These are phyloP conservation scores for Nephrotoma guestfalica DNA, from an alignment of 2,888 invertebrate species.

Conservation along the genomic window DNA sequence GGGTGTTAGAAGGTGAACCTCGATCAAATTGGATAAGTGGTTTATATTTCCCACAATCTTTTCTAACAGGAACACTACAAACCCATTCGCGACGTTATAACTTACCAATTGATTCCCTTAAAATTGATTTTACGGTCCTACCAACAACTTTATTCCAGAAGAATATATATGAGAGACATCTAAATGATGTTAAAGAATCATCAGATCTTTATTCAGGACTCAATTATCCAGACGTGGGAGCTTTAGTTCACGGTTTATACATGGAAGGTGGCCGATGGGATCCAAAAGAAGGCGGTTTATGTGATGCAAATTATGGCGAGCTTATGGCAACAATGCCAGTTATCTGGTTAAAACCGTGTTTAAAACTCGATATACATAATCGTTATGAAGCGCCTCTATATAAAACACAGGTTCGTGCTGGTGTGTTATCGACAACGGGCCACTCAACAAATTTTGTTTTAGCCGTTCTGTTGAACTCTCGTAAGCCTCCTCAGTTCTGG, in stretches of 20 bases:
- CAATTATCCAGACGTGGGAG: conserved; percentile 44
- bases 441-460: conserved; percentile 89
- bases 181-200: conserved; percentile 26
- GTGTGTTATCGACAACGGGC: conserved; percentile 77
- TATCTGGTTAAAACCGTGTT: conserved; percentile 26
- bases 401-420: conserved; percentile 77
- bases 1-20: conserved; percentile 56
- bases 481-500: conserved; percentile 59
- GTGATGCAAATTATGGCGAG: conserved; percentile 62
- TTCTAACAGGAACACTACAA: conserved; percentile 80
- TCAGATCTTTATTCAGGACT: conserved; percentile 39
- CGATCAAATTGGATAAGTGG: conserved; percentile 85
- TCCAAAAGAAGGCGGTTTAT: conserved; percentile 42
- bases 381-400: conserved; percentile 54
- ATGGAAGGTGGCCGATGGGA: conserved; percentile 86
- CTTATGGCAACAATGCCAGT: conserved; percentile 24
- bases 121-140: conserved; percentile 63
- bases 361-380: conserved; percentile 15
- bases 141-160: conserved; percentile 47
- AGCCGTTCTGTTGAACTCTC: conserved; percentile 54
- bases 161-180: conserved; percentile 37
- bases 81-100: conserved; percentile 74
- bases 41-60: conserved; percentile 86
- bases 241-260: conserved; percentile 66
- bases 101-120: conserved; percentile 71